A percentile compares a stretch with the other conserved stretches of the same genome.
Conservation (phyloP, 2,888 invertebrate genomes). For the Machimus atricapillus region DNA sequence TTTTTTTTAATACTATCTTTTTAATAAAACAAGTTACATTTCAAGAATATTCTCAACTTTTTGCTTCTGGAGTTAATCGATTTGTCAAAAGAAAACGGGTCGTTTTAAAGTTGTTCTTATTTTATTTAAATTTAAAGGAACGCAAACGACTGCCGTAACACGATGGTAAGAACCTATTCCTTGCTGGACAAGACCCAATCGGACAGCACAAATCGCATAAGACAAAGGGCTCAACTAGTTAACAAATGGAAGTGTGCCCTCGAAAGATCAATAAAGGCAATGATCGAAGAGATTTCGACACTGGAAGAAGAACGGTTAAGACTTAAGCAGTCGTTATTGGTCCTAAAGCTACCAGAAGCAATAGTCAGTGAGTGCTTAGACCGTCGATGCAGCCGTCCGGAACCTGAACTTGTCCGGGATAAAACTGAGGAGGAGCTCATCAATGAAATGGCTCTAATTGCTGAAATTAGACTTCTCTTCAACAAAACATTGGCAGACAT, state of each 20-base stretch:
- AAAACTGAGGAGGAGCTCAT: conserved; percentile 78
- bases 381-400: conserved; percentile 72
- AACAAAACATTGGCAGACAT: conserved; percentile 71
- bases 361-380: conserved; percentile 80
- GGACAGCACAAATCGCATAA: conserved; percentile 71
- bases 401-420: conserved; percentile 78
- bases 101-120: background rate
- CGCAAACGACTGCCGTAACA: conserved; percentile 70
- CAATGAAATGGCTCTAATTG: conserved; percentile 75
- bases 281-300: conserved; percentile 73
- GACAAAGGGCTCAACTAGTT: conserved; percentile 72
- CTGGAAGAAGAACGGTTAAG: conserved; percentile 74
- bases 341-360: conserved; percentile 74
- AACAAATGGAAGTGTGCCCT: conserved; percentile 79
- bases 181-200: conserved; percentile 73
- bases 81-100: no score
- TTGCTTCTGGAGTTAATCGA: no score
- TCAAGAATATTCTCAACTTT: no score
- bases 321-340: conserved; percentile 72
- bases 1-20: no score
- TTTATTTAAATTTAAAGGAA: conserved; percentile 54
- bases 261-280: conserved; percentile 72
- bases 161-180: conserved; percentile 70
- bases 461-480: conserved; percentile 71
- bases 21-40: no score